Percentiles rank a stretch among this genome's conserved stretches.
Conservation (phyloP, 2,797 vertebrate genomes). For the Dallia pectoralis region DNA sequence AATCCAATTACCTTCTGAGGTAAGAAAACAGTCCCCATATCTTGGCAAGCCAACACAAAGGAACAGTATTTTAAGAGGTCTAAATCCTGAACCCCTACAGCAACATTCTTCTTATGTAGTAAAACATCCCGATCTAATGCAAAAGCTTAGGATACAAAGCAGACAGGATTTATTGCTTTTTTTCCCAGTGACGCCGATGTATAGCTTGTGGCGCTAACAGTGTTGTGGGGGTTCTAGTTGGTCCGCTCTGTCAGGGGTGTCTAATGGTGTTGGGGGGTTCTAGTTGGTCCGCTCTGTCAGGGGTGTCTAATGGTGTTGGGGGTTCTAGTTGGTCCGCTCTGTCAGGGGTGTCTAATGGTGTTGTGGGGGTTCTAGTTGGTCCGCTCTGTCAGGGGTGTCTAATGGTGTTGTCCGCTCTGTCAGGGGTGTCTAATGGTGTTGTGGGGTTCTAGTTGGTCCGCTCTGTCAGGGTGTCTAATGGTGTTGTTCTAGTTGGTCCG, state of each 20-base stretch:
- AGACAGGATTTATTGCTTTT: conserved; percentile 42
- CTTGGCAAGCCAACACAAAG: conserved; percentile 54
- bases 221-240: conserved; percentile 23
- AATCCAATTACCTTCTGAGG: conserved; percentile 54
- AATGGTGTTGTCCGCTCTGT: too few species aligned
- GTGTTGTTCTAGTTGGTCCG: conserved; percentile 36
- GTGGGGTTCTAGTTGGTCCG: conserved; percentile 35
- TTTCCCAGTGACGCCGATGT: conserved; percentile 50
- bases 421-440: conserved; percentile 33
- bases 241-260: conserved; percentile 65
- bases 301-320: too few species aligned
- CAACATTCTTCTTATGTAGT: conserved; percentile 50
- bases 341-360: too few species aligned
- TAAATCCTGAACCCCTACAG: conserved; percentile 46
- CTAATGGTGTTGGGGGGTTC: too few species aligned
- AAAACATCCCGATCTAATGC: conserved; percentile 53
- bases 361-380: too few species aligned
- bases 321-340: too few species aligned
- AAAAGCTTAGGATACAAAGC: conserved; percentile 52
- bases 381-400: too few species aligned
- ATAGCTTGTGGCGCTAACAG: conserved; percentile 44
- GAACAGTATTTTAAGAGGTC: conserved; percentile 34
- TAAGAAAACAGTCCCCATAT: conserved; percentile 39
- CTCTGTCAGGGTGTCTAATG: conserved; percentile 58
- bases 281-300: too few species aligned